Conservation (phyloP, 2,113 vertebrate species). For the Agelaius tricolor region DNA sequence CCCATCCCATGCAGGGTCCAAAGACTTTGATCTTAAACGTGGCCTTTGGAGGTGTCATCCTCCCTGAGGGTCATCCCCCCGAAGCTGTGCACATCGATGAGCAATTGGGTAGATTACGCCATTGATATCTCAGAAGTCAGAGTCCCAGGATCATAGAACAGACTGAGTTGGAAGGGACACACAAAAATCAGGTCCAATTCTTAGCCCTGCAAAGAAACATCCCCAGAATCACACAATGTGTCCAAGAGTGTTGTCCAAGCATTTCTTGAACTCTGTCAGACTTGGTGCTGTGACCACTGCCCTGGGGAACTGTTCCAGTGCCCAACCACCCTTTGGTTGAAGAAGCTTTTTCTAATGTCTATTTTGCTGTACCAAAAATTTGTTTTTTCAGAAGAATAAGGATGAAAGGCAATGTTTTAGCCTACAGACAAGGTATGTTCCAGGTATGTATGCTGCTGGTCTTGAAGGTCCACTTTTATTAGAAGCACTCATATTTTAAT, state of each 20-base stretch:
- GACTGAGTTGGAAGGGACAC: background rate
- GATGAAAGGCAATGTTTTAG: background rate
- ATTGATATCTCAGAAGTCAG: background rate
- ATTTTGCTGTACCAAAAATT: background rate
- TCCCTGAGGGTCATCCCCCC: background rate
- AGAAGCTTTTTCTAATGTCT: background rate
- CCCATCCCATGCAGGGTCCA: rapidly evolving
- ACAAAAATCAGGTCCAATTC: background rate
- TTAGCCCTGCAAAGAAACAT: background rate
- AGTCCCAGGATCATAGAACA: background rate
- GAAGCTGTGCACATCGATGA: background rate
- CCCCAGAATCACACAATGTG: background rate
- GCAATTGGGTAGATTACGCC: background rate
- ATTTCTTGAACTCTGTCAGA: background rate
- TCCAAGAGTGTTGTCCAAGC: background rate
- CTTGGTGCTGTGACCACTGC: background rate
- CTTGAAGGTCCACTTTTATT: background rate
- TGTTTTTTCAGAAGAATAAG: background rate
- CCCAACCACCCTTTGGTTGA: background rate
- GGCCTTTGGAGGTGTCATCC: background rate
- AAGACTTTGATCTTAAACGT: background rate
- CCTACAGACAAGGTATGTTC: background rate
- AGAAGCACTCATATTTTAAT: background rate
- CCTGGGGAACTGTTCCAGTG: background rate
- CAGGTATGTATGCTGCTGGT: background rate